Percentiles rank a stretch among this genome's conserved stretches.
Evolutionary conservation across 2,888 invertebrate genomes (phyloP).

Genomic region (Limulus polyphemus): DNA sequence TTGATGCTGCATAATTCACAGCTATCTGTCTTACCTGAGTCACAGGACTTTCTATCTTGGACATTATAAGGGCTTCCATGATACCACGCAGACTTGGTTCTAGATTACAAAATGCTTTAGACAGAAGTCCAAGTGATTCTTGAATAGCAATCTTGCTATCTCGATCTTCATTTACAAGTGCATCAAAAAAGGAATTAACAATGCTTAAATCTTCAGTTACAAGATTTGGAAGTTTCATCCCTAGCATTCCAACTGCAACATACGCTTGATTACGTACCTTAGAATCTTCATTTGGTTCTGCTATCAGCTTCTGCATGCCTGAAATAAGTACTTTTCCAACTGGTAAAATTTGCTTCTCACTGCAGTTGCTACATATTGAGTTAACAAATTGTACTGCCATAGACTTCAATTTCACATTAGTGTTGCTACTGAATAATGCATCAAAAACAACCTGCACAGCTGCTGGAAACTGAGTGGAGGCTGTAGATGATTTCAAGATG

Average conservation of each 20-base stretch:
- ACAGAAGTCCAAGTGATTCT: conserved; percentile 55
- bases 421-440: conserved; percentile 66
- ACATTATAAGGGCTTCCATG: conserved; percentile 52
- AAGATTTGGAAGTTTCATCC: conserved; percentile 42
- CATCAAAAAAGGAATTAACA: conserved; percentile 41
- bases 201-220: conserved; percentile 53
- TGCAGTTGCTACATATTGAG: conserved; percentile 60
- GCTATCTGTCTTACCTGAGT: conserved; percentile 68
- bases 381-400: conserved; percentile 67
- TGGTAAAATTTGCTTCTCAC: conserved; percentile 47
- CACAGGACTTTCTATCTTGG: conserved; percentile 58
- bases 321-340: conserved; percentile 56
- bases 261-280: conserved; percentile 56
- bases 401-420: conserved; percentile 66
- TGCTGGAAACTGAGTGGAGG: conserved; percentile 42
- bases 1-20: conserved; percentile 62
- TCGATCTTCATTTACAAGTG: conserved; percentile 33
- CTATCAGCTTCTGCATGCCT: conserved; percentile 57
- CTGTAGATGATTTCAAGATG: conserved; percentile 48
- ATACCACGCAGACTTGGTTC: conserved; percentile 36
- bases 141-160: conserved; percentile 52
- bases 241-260: conserved; percentile 56
- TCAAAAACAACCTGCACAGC: conserved; percentile 62
- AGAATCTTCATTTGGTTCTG: conserved; percentile 40
- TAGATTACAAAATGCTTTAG: conserved; percentile 45